Evolutionary conservation across 2,113 vertebrate genomes (phyloP).

Genomic region (Seriola quinqueradiata): DNA sequence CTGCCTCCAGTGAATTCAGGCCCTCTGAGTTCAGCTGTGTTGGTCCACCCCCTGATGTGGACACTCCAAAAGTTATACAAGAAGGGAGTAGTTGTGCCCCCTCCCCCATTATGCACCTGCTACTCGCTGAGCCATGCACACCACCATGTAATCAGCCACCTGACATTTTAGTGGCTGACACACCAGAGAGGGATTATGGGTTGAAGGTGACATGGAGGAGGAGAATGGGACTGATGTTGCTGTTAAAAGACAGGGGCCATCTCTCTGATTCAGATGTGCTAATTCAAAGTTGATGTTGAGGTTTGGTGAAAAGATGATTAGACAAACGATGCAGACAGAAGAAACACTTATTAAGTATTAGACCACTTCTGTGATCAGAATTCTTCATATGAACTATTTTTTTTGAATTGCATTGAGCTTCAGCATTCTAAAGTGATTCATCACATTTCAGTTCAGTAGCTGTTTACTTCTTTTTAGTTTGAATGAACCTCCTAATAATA

Average conservation of each 20-base stretch:
- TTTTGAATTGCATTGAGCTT: background rate
- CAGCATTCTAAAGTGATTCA: background rate
- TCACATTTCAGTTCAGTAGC: constrained; percentile 11
- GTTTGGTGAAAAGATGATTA: background rate
- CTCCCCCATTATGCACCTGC: constrained; percentile 14
- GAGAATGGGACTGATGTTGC: constrained; percentile 82
- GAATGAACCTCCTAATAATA: background rate
- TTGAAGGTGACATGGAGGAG: constrained; percentile 91
- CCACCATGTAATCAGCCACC: constrained; percentile 50
- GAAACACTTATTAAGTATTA: background rate
- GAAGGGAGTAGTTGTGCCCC: constrained; percentile 31
- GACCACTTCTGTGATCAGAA: background rate
- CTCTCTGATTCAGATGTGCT: constrained; percentile 80
- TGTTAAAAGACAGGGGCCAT: constrained; percentile 83
- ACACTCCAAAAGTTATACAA: constrained; percentile 72
- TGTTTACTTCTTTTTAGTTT: constrained; percentile 2
- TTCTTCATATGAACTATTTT: background rate
- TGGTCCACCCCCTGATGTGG: constrained; percentile 66
- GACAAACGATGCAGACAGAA: background rate
- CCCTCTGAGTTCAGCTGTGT: constrained; percentile 27
- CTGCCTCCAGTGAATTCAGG: background rate
- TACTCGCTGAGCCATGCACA: constrained; percentile 13
- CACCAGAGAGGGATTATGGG: constrained; percentile 91
- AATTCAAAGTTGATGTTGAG: constrained; percentile 71
- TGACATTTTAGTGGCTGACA: constrained; percentile 87